phyloP scores from a whole-genome alignment of 2,797 vertebrate genomes.

The Fistularia commersonii region DNA sequence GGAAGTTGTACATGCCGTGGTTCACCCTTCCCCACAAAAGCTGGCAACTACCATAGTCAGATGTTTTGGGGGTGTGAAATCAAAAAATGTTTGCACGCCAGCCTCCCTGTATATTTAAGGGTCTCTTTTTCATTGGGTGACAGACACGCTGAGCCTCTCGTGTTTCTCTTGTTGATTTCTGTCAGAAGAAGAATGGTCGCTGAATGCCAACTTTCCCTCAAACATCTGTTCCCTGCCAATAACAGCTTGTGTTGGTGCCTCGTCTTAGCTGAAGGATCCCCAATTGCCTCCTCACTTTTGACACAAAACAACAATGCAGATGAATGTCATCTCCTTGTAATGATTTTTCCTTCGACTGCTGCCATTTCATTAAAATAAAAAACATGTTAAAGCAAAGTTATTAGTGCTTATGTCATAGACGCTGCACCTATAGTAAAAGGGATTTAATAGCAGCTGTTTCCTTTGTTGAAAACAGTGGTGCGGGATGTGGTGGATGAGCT shows the following conservation, averaged over 20 bases:
- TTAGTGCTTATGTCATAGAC: constrained; percentile 30
- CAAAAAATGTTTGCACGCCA: constrained; percentile 55
- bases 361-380: neutral
- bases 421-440: constrained; percentile 35
- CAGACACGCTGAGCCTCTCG: constrained; percentile 64
- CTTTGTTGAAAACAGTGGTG: constrained; percentile 44
- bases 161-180: constrained; percentile 70
- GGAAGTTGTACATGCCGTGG: constrained; percentile 21
- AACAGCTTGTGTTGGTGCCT: constrained; percentile 75
- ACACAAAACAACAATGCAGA: constrained; percentile 69
- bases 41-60: constrained; percentile 53
- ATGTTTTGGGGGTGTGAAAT: constrained; percentile 67
- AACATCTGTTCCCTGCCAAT: constrained; percentile 81
- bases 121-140: constrained; percentile 66
- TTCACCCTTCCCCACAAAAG: constrained; percentile 48
- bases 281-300: constrained; percentile 65
- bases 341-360: constrained; percentile 26
- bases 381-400: constrained; percentile 3
- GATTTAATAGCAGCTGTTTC: constrained; percentile 50
- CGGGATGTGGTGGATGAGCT: constrained; percentile 45
- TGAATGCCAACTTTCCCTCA: constrained; percentile 76
- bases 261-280: constrained; percentile 69
- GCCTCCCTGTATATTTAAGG: constrained; percentile 64
- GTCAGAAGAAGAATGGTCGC: constrained; percentile 71
- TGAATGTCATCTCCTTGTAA: constrained; percentile 64